Conservation (phyloP, 30 jellyfish, hydroid and myxozoan species). For the Mastigias papua region DNA sequence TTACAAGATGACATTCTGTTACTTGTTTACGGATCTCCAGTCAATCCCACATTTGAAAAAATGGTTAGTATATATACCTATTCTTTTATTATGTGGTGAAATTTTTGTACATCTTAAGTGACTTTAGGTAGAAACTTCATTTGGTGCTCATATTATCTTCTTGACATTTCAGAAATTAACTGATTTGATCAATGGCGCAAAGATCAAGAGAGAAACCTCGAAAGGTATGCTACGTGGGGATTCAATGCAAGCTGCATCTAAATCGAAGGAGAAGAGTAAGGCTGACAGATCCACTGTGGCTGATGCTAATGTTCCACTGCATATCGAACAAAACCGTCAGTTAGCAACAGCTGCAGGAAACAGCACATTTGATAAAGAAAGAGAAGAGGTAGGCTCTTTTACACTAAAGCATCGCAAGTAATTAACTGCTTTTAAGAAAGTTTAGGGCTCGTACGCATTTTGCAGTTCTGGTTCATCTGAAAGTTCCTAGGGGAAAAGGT, state of each 20-base stretch:
- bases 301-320: conserved; percentile 48
- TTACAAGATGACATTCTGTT: conserved; percentile 40
- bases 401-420: no score
- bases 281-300: conserved; percentile 51
- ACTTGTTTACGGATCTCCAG: conserved; percentile 67
- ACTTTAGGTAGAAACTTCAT: no score
- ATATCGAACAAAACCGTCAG: background rate
- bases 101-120: background rate
- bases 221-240: conserved; percentile 40
- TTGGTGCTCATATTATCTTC: no score
- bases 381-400: conserved; percentile 36
- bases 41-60: conserved; percentile 74
- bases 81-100: background rate
- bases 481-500: no score
- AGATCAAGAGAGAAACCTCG: conserved; percentile 39
- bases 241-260: background rate
- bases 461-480: no score
- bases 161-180: conserved; percentile 35
- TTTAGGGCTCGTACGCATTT: no score
- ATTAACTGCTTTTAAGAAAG: no score
- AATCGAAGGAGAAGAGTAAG: background rate
- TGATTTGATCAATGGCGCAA: conserved; percentile 39
- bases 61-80: conserved; percentile 29
- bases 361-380: conserved; percentile 8
- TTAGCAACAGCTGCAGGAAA: conserved; percentile 39